phyloP scores from a whole-genome alignment of 92 coral and sea anemone species.

The Zoanthus gigantus region DNA sequence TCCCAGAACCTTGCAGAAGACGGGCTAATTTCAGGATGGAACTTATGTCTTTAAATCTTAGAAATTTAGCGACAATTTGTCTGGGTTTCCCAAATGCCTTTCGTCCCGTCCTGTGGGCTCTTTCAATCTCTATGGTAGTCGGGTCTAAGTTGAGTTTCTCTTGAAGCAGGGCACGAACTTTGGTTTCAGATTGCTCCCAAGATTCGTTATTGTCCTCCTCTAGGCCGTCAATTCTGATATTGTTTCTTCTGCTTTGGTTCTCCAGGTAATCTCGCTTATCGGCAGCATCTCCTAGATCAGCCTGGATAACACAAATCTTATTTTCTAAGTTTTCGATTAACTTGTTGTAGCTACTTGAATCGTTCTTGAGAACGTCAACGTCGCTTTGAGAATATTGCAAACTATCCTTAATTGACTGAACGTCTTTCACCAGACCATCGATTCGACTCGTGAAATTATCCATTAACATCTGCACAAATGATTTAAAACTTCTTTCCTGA shows the following conservation, averaged over 20 bases:
- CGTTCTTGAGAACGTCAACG: no score
- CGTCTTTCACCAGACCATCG: no score
- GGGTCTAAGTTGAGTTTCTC: background rate
- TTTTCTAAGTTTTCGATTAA: no score
- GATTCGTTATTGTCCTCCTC: background rate
- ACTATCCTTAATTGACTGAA: no score
- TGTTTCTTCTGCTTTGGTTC: background rate
- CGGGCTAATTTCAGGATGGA: background rate
- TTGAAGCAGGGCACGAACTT: background rate
- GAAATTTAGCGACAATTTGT: conserved; percentile 8
- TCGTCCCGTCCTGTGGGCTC: conserved; percentile 13
- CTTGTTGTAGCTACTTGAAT: no score
- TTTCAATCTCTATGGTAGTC: background rate
- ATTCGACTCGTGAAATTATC: no score
- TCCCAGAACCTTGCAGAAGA: background rate
- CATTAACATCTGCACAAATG: no score
- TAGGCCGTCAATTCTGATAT: background rate
- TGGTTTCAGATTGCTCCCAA: background rate
- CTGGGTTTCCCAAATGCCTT: conserved; percentile 3
- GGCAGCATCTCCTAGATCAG: background rate
- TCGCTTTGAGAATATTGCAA: no score
- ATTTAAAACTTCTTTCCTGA: no score
- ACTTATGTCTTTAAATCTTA: background rate
- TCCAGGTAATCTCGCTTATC: background rate
- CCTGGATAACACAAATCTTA: background rate